A percentile compares a stretch with the other conserved stretches of the same genome.
phyloP scores from a whole-genome alignment of 1,140 invertebrate genomes.

The Oedothorax gibbosus region DNA sequence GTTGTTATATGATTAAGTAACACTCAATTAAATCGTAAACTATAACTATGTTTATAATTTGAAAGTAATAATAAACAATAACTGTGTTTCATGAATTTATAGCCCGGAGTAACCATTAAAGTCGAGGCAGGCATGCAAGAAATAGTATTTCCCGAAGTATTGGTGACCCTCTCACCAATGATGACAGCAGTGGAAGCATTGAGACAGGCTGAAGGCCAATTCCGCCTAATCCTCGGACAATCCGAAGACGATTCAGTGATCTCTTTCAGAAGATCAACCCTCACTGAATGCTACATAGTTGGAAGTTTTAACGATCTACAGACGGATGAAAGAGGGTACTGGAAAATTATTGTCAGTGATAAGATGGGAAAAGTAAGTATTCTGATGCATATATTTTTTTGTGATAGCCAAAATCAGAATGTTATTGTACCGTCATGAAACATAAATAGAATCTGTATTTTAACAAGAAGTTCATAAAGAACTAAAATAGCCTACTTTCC shows the following conservation, averaged over 20 bases:
- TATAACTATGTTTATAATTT: too few species aligned
- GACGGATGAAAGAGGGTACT: not conserved
- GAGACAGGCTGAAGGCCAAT: conserved; percentile 48
- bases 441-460: too few species aligned
- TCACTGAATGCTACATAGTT: conserved; percentile 21
- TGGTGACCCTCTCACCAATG: conserved; percentile 50
- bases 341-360: conserved; percentile 47
- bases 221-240: not conserved
- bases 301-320: conserved; percentile 23
- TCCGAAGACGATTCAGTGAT: conserved; percentile 15
- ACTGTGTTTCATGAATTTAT: too few species aligned
- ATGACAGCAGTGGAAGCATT: conserved; percentile 55
- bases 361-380: conserved; percentile 20
- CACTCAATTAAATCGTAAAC: too few species aligned
- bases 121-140: conserved; percentile 13
- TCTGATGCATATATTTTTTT: not conserved
- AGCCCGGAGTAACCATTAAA: conserved; percentile 39
- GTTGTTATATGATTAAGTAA: too few species aligned
- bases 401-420: not conserved
- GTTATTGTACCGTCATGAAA: too few species aligned
- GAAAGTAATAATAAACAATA: too few species aligned
- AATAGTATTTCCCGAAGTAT: conserved; percentile 24
- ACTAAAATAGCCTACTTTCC: too few species aligned
- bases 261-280: conserved; percentile 30
- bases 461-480: too few species aligned